phyloP scores from a whole-genome alignment of 37 sponge, comb jelly and placozoan genomes.

The Aplysina aerophoba region DNA sequence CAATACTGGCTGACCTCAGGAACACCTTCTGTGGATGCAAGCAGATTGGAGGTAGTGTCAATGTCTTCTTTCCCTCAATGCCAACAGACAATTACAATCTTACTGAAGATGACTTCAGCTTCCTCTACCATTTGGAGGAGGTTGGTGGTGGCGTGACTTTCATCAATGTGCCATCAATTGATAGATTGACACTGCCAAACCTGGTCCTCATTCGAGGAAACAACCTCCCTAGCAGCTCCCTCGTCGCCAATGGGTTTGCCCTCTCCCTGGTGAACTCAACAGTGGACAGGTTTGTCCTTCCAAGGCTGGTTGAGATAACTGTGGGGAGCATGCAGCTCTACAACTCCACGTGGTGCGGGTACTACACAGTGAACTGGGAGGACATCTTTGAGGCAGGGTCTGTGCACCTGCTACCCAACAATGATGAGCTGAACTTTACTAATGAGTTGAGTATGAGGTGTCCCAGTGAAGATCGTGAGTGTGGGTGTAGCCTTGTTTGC shows the following conservation, averaged over 20 bases:
- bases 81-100: not conserved
- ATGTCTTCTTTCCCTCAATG: not conserved
- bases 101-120: slow-evolving; percentile 46
- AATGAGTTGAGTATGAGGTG: too few species aligned
- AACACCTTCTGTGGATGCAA: slow-evolving; percentile 63
- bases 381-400: slow-evolving; percentile 45
- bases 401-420: too few species aligned
- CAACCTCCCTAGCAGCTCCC: too few species aligned
- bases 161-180: slow-evolving; percentile 8
- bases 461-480: too few species aligned
- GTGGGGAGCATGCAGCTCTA: slow-evolving; percentile 37
- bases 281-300: slow-evolving; percentile 40
- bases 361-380: slow-evolving; percentile 47
- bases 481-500: too few species aligned
- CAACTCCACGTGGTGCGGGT: slow-evolving; percentile 37
- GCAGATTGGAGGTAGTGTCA: slow-evolving; percentile 52
- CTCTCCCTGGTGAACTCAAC: slow-evolving; percentile 6
- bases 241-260: not conserved
- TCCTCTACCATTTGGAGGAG: slow-evolving; percentile 53
- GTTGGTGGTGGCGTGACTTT: slow-evolving; percentile 37
- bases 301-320: slow-evolving; percentile 58
- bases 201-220: slow-evolving; percentile 61
- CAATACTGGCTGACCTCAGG: not conserved
- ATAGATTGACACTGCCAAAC: slow-evolving; percentile 52
- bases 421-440: too few species aligned